Evolutionary conservation across 1,140 invertebrate genomes (phyloP), one percentile per base, ranked within the genome.

Genomic region (Magallana gigas): DNA sequence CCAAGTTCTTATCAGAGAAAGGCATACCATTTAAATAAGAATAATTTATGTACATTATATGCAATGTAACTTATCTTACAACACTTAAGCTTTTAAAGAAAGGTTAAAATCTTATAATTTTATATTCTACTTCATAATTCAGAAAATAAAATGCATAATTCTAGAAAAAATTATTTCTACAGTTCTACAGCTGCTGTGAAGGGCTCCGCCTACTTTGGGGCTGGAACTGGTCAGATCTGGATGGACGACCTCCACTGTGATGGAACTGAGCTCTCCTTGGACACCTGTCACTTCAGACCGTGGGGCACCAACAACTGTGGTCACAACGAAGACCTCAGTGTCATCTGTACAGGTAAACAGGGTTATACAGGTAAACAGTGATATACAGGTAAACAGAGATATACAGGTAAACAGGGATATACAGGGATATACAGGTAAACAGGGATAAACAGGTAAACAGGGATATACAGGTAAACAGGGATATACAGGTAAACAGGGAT

Each of bases 201-300:
- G 58, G 8, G 36, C 1, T 29, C 23, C 12, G 96, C 96, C 0
- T 95, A 95, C 84, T 97, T 96, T 89, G 95, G 94, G 48, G 93
- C 95, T 68, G 94, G 95, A 18, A 95, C 93, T 16, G 91, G 91
- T 18, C 89, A 88, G 7, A 95, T 96, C 60, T 95, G 96, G 92
- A 96, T 97, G 91, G 97, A 97, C 92, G 96, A 97, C 87, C 93
- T 97, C 0, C 94, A 95, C 29, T 97, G 97, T 92, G 91, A 92
- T 0, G 97, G 97, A 8, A 96, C 96, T 89, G 97, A 97, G 94
- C 18, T 57, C 8, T 82, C 85, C 23, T 29, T 91, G 18, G 85
- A 85, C 59, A 16, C 9, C 1, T 91, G 91, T 83, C 18, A 14
- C 36, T 83, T 64, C 58, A 16, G 71, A 12, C 87, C 86, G 12